phyloP scores from a whole-genome alignment of 1,140 invertebrate species.

The Heliconius hewitsoni region DNA sequence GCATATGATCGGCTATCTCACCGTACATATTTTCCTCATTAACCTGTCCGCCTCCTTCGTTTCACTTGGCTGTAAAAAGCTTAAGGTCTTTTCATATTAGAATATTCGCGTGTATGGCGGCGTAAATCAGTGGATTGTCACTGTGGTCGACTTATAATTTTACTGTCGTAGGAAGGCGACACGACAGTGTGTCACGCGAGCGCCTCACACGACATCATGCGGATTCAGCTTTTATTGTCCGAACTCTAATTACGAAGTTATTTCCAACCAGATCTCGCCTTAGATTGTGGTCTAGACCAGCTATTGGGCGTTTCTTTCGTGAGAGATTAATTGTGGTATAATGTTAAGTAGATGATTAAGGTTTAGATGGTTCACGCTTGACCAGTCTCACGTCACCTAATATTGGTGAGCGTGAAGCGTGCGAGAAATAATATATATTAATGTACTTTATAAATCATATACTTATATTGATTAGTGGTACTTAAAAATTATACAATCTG shows the following conservation, averaged over 20 bases:
- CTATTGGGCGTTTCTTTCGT: slow-evolving; percentile 63
- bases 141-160: slow-evolving; percentile 79
- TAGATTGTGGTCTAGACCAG: slow-evolving; percentile 72
- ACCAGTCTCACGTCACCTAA: slow-evolving; percentile 32
- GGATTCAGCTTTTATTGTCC: slow-evolving; percentile 74
- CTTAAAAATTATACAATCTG: too few species aligned
- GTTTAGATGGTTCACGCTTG: slow-evolving; percentile 52
- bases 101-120: slow-evolving; percentile 76
- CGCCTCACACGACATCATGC: slow-evolving; percentile 61
- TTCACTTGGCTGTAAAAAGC: slow-evolving; percentile 63
- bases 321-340: slow-evolving; percentile 69
- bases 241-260: slow-evolving; percentile 69
- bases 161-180: slow-evolving; percentile 75
- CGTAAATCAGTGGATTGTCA: slow-evolving; percentile 81
- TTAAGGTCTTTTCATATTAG: slow-evolving; percentile 72
- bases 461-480: too few species aligned
- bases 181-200: slow-evolving; percentile 72
- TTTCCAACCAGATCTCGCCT: slow-evolving; percentile 68
- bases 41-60: slow-evolving; percentile 68
- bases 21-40: slow-evolving; percentile 75
- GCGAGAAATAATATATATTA: background rate
- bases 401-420: slow-evolving; percentile 16
- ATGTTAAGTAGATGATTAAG: slow-evolving; percentile 69
- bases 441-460: background rate
- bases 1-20: slow-evolving; percentile 63